phyloP scores from a whole-genome alignment of 2,113 vertebrate genomes.

The Erpornis zantholeuca region DNA sequence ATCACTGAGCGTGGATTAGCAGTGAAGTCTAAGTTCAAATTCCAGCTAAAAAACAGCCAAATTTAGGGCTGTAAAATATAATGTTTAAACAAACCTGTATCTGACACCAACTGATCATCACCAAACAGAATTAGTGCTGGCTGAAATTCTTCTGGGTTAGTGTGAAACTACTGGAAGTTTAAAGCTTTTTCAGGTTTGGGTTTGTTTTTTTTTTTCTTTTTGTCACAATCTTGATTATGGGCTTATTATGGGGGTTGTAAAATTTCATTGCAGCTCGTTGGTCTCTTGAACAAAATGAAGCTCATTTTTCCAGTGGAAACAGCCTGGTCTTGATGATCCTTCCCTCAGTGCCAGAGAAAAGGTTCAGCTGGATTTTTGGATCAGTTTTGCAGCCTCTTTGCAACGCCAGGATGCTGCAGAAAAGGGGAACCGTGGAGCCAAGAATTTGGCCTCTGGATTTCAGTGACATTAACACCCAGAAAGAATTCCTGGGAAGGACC shows the following conservation, averaged over 20 bases:
- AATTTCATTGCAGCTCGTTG: slow-evolving; percentile 47
- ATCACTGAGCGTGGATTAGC: not conserved
- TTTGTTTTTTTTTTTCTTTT: not conserved
- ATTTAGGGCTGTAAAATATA: not conserved
- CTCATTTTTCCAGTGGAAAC: slow-evolving; percentile 62
- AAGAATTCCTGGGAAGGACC: slow-evolving; percentile 49
- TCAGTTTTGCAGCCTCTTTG: not conserved
- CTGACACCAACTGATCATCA: not conserved
- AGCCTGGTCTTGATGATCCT: not conserved
- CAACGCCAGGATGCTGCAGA: slow-evolving; percentile 4
- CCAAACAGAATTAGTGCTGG: not conserved
- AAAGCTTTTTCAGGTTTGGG: not conserved
- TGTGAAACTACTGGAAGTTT: not conserved
- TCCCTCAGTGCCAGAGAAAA: slow-evolving; percentile 12
- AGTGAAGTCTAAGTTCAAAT: slow-evolving; percentile 33
- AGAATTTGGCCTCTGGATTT: slow-evolving; percentile 45
- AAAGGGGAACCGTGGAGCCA: not conserved
- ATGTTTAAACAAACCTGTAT: slow-evolving; percentile 30
- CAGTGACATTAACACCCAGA: slow-evolving; percentile 51
- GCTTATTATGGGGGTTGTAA: slow-evolving; percentile 25
- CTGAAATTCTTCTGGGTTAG: not conserved
- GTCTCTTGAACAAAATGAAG: slow-evolving; percentile 31
- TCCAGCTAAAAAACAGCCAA: not conserved
- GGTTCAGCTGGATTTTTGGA: slow-evolving; percentile 54
- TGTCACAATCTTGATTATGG: slow-evolving; percentile 22